Percentiles rank a stretch among this genome's conserved stretches.
Evolutionary conservation across 1,140 invertebrate species (phyloP).

Genomic region (Rhizoglyphus robini): DNA sequence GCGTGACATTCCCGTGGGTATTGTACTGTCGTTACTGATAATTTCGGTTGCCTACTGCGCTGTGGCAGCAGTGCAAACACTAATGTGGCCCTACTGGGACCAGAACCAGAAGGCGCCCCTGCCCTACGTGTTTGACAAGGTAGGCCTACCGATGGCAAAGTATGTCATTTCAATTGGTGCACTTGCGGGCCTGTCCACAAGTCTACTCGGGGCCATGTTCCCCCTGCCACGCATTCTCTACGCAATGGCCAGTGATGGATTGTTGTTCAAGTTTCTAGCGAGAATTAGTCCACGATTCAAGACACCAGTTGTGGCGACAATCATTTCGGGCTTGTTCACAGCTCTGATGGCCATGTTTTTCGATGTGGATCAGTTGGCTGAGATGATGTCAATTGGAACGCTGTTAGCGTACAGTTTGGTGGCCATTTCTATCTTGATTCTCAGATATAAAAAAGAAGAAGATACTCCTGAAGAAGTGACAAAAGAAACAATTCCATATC

Average conservation of each 20-base stretch:
- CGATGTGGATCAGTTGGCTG: constrained; percentile 68
- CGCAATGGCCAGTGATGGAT: constrained; percentile 77
- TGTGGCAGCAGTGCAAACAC: constrained; percentile 64
- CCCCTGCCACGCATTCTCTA: constrained; percentile 87
- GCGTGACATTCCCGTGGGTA: constrained; percentile 69
- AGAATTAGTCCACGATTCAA: constrained; percentile 44
- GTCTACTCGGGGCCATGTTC: constrained; percentile 90
- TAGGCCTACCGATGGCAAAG: constrained; percentile 52
- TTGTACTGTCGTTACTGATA: constrained; percentile 59
- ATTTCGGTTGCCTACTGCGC: constrained; percentile 70
- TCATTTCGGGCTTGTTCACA: constrained; percentile 54
- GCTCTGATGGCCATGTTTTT: constrained; percentile 73
- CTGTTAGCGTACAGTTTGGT: neutral
- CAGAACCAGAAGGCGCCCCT: constrained; percentile 43
- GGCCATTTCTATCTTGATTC: neutral
- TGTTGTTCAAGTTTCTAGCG: constrained; percentile 56
- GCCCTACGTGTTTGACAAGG: constrained; percentile 53
- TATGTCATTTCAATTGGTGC: constrained; percentile 64
- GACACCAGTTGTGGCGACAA: constrained; percentile 66
- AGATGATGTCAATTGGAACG: constrained; percentile 91
- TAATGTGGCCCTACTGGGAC: constrained; percentile 72
- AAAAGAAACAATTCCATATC: too few relatives aligned
- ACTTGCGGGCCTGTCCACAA: constrained; percentile 54
- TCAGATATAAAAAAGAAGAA: neutral
- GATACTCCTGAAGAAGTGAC: too few relatives aligned